These are phyloP conservation scores for Drosophila tristis DNA, from an alignment of 1,140 invertebrate genomes.

Conservation along the genomic window DNA sequence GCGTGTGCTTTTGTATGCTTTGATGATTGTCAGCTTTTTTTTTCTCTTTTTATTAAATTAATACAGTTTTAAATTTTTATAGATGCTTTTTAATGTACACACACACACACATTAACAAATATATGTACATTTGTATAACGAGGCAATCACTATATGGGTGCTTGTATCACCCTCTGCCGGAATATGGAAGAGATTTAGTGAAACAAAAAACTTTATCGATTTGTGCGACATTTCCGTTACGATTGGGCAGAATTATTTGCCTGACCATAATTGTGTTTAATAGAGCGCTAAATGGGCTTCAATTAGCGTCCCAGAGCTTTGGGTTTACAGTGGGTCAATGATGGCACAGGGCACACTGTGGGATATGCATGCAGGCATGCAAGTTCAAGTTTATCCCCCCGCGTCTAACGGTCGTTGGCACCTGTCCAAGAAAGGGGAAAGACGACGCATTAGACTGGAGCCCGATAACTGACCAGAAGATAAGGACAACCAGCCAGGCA, in stretches of 20 bases:
- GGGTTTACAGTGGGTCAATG: slow-evolving; percentile 20
- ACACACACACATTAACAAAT: slow-evolving; percentile 2
- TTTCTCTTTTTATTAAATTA: slow-evolving; percentile 55
- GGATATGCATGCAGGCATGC: slow-evolving; percentile 29
- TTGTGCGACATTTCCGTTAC: slow-evolving; percentile 39
- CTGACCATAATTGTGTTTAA: slow-evolving; percentile 74
- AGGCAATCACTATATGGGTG: slow-evolving; percentile 34
- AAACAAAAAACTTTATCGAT: slow-evolving; percentile 47
- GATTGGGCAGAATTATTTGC: slow-evolving; percentile 11
- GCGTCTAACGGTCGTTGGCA: slow-evolving; percentile 42
- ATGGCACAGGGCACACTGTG: background rate
- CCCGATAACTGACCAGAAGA: slow-evolving; percentile 5
- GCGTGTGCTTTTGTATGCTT: slow-evolving; percentile 35
- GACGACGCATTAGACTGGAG: no score
- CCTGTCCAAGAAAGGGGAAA: slow-evolving; percentile 16
- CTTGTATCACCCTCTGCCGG: slow-evolving; percentile 11
- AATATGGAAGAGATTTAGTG: slow-evolving; percentile 6
- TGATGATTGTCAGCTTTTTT: slow-evolving; percentile 67
- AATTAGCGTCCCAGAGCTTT: slow-evolving; percentile 64
- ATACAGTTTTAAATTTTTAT: slow-evolving; percentile 72
- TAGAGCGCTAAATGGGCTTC: slow-evolving; percentile 78
- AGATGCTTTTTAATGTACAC: slow-evolving; percentile 60
- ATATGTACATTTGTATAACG: no score
- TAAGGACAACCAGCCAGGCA: background rate
- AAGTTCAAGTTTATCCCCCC: slow-evolving; percentile 55